These are phyloP conservation scores for Aporrectodea caliginosa DNA, from an alignment of 1,140 invertebrate species.

Conservation along the genomic window DNA sequence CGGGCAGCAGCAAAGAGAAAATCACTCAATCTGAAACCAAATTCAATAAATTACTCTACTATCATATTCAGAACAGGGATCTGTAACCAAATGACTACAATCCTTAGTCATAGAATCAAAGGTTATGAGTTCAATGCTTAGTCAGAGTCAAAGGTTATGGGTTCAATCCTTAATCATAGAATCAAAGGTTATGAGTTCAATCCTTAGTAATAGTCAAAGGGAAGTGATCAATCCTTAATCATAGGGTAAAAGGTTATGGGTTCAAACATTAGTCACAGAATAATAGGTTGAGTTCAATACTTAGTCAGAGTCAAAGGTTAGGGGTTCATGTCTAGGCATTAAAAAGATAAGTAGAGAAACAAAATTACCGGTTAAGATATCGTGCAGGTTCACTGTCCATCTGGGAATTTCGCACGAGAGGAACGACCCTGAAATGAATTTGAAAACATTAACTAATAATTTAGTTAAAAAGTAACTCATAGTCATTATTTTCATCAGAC, in stretches of 20 bases:
- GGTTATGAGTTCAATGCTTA: background rate
- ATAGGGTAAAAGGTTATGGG: background rate
- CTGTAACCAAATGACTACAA: background rate
- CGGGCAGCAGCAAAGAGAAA: slow-evolving; percentile 68
- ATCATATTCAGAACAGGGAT: slow-evolving; percentile 13
- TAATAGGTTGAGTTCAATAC: background rate
- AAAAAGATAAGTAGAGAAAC: background rate
- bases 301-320: background rate
- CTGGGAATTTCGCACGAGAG: slow-evolving; percentile 61
- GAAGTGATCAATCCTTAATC: background rate
- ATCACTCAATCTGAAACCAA: slow-evolving; percentile 62
- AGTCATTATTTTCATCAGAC: no score
- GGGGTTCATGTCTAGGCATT: background rate
- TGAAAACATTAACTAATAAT: no score
- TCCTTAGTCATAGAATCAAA: background rate
- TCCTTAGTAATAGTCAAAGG: background rate
- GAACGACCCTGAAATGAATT: slow-evolving; percentile 55
- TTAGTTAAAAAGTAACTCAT: no score
- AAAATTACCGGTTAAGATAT: slow-evolving; percentile 65
- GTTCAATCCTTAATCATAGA: background rate
- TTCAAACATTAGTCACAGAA: background rate
- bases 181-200: background rate
- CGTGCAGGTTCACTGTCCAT: slow-evolving; percentile 64
- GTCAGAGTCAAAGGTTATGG: background rate
- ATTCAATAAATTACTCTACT: slow-evolving; percentile 33